These are phyloP conservation scores for Lonchura striata DNA, from an alignment of 2,113 vertebrate species.

Conservation along the genomic window DNA sequence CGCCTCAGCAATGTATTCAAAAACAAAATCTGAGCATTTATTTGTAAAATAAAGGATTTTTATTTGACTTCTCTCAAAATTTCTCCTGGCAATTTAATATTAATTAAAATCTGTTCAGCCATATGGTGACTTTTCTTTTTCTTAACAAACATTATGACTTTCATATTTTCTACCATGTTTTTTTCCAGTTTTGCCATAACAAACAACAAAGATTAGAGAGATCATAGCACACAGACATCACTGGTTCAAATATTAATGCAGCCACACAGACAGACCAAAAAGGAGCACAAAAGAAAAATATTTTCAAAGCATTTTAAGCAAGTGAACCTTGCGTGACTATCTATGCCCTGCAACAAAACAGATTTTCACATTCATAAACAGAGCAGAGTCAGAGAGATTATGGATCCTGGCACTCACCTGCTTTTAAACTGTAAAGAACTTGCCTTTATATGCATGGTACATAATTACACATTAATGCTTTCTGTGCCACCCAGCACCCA, in stretches of 20 bases:
- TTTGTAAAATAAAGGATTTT: conserved; percentile 42
- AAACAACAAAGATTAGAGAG: conserved; percentile 20
- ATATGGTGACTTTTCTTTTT: conserved; percentile 38
- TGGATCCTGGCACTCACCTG: background rate
- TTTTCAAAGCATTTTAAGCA: background rate
- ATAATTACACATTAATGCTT: background rate
- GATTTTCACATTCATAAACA: background rate
- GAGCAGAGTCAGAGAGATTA: background rate
- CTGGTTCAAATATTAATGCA: background rate
- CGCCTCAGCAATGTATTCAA: background rate
- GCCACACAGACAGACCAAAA: background rate
- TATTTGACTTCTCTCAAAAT: conserved; percentile 26
- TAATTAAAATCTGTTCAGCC: conserved; percentile 61
- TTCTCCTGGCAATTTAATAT: conserved; percentile 31
- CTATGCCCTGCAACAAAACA: background rate
- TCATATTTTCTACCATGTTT: background rate
- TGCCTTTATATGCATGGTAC: background rate
- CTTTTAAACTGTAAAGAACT: background rate
- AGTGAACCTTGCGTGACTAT: background rate
- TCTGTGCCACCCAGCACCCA: background rate
- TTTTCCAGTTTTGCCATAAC: conserved; percentile 20
- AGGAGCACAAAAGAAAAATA: background rate
- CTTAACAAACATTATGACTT: conserved; percentile 51
- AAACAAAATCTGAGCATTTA: conserved; percentile 23
- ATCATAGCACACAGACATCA: background rate